Conservation (phyloP, 2,888 invertebrate species). For the Tenthredo amoena region DNA sequence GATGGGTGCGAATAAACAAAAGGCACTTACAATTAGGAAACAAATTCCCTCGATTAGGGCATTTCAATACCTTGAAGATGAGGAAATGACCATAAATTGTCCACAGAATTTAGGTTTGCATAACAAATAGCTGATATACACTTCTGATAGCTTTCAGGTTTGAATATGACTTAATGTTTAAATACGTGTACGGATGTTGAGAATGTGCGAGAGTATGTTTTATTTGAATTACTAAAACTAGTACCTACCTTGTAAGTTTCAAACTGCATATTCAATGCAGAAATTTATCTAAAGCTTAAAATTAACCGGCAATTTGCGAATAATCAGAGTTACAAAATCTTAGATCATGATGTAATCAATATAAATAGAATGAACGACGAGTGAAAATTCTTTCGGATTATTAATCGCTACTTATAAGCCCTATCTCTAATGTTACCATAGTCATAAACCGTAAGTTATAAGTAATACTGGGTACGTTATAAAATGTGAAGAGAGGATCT, state of each 20-base stretch:
- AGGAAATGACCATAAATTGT: neutral
- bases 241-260: neutral
- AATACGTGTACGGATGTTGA: neutral
- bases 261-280: slow-evolving; percentile 6
- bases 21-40: neutral
- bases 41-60: neutral
- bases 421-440: slow-evolving; percentile 9
- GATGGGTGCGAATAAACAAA: neutral
- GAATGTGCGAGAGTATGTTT: slow-evolving; percentile 27
- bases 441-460: slow-evolving; percentile 7
- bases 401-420: slow-evolving; percentile 2
- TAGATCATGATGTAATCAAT: neutral
- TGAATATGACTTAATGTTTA: slow-evolving; percentile 18
- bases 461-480: neutral
- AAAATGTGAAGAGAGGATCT: slow-evolving; percentile 5
- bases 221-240: neutral
- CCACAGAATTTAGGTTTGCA: neutral
- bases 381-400: neutral
- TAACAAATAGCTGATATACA: neutral
- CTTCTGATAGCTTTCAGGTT: neutral
- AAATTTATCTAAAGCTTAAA: neutral
- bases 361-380: neutral
- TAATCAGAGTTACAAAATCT: neutral
- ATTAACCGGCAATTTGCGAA: neutral
- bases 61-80: neutral